Base-by-base conservation (phyloP, 1,140 invertebrate species). In the Caenorhabditis tropicalis region DNA sequence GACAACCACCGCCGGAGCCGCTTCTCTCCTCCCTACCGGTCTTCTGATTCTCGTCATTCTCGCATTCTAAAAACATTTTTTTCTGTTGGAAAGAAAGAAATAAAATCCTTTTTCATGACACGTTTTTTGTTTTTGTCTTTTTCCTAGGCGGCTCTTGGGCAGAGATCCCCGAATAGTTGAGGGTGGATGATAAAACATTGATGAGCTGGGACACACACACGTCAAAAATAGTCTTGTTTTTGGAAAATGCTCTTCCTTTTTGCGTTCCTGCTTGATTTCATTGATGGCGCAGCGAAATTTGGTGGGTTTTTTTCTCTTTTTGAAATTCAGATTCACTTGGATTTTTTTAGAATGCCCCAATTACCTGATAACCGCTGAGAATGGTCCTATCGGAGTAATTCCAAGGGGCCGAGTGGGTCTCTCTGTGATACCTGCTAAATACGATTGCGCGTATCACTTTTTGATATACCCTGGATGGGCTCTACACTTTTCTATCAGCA, bases 181-280 rank as follows among this genome's bases (percentile, higher is more conserved):
- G 58, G 58, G 58, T 65, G 58, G 31, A 65, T 33, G 29, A 65
- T 65, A 65, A 65, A 65, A 65, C 29, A 65, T 65, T 65, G 58
- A 65, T 65, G 49, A 1, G 43, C 1, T 12, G 1, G 29, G 29
- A 19, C 31, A 3, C 15, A 33, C 16, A 60, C 58, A 36, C 4
- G 16, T 27, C n/a, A n/a, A n/a, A n/a, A n/a, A n/a, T n/a, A n/a
- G n/a, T n/a, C n/a, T n/a, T n/a, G n/a, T n/a, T n/a, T n/a, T n/a
- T n/a, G n/a, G n/a, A n/a, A 27, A 1, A 19, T 65, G 21, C 15
- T 12, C 12, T 65, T 65, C 29, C 15, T 65, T 36, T 36, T 65
- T 19, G 9, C 16, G 9, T 65, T 65, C 19, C 19, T 65, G 12
- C 9, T 6, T 15, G 4, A 33, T 7, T 19, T 65, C 24, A 19